Base-by-base conservation (phyloP, 2,888 invertebrate genomes). In the Thumatha senex region DNA sequence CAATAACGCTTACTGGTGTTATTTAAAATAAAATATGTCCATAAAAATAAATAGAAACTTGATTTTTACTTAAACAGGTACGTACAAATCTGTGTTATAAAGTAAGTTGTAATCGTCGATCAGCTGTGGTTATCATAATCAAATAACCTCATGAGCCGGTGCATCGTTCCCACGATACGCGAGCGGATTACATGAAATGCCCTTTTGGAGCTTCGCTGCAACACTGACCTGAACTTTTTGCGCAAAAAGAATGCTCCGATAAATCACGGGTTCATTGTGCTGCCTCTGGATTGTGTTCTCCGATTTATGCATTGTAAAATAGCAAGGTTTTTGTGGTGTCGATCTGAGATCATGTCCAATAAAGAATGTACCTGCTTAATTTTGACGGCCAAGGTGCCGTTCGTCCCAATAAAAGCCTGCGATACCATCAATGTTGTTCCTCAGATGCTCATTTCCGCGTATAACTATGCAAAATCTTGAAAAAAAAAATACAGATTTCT, bases 141-240 rank as follows among this genome's bases (percentile, higher is more conserved):
- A 63, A 66, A 56, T 55, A 61, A 58, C 64, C 50, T 61, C 56
- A 49, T 53, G 56, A 50, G 56, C 49, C 51, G 56, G 58, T 62
- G 72, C 63, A 54, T 54, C 74, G 82, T 89, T 90, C 90, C 89
- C 90, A 90, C 90, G 89, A 72, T 83, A 54, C 55, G 77, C 72
- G 61, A 74, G 74, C 78, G 86, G 87, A 89, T 89, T 89, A 89
- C 86, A 84, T 78, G 79, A 82, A 86, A 86, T 88, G 88, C 86
- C 85, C 86, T 90, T 90, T 89, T 85, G 88, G 86, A 84, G 86
- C 87, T 88, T 89, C 89, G 82, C 75, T 80, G 63, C 78, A 73
- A 83, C 78, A 84, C 86, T 89, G 87, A 89, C 89, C 89, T 83
- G 88, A 73, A 75, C 84, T 86, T 89, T 88, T 89, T 89, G 83